phyloP scores from a whole-genome alignment of 2,113 vertebrate genomes.

The Chaetops frenatus region DNA sequence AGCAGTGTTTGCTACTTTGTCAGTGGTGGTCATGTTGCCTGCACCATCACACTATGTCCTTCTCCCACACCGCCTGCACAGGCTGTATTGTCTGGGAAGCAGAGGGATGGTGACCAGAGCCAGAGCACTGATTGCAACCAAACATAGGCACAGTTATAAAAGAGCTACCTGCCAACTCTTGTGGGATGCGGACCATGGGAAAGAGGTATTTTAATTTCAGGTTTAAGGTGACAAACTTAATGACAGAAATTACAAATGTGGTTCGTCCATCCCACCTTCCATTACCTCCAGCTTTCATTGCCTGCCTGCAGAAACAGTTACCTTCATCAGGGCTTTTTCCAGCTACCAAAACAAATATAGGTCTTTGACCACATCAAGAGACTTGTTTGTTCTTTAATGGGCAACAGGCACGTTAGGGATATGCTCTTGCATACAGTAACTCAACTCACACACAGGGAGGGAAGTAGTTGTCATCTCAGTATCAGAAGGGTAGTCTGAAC shows the following conservation, averaged over 20 bases:
- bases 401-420: neutral
- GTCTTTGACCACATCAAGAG: neutral
- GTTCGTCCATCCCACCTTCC: neutral
- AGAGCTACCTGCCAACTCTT: neutral
- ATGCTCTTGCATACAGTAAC: neutral
- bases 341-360: neutral
- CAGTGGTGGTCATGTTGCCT: too few relatives aligned
- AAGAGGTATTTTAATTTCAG: neutral
- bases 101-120: neutral
- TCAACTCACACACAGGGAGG: neutral
- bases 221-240: neutral
- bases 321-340: neutral
- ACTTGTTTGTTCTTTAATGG: neutral
- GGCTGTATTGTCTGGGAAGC: neutral
- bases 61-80: fast-evolving
- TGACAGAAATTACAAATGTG: neutral
- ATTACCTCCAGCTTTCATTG: neutral
- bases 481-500: neutral
- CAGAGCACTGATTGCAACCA: neutral
- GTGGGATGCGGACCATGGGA: neutral
- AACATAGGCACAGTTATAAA: neutral
- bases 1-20: neutral
- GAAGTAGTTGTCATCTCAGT: neutral
- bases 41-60: neutral
- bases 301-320: neutral